Percentiles rank a stretch among this genome's conserved stretches.
These are phyloP conservation scores for Cremastinae sp. DNA, from an alignment of 2,888 invertebrate genomes.

Conservation along the genomic window DNA sequence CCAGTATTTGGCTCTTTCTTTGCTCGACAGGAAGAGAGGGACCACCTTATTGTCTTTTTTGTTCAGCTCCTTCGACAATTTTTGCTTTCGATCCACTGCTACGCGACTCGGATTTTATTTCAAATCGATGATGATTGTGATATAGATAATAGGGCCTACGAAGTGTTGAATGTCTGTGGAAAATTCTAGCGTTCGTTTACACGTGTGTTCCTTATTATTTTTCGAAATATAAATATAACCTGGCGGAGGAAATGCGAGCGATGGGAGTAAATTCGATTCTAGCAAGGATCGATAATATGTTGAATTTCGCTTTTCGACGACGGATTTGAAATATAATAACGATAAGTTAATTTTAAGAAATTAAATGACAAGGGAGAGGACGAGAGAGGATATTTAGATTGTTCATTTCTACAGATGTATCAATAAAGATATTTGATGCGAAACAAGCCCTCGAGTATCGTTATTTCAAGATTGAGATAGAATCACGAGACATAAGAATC, in stretches of 20 bases:
- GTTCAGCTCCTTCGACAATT: not conserved
- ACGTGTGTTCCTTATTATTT: slow-evolving; percentile 17
- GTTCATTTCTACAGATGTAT: slow-evolving; percentile 62
- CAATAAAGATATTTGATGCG: slow-evolving; percentile 58
- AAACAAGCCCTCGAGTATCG: not conserved
- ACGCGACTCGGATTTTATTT: slow-evolving; percentile 35
- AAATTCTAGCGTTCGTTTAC: slow-evolving; percentile 36
- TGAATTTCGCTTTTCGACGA: slow-evolving; percentile 28
- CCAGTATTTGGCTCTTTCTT: slow-evolving; percentile 11
- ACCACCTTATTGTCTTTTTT: slow-evolving; percentile 49
- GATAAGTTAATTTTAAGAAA: slow-evolving; percentile 44
- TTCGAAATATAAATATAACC: slow-evolving; percentile 1
- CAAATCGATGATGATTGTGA: slow-evolving; percentile 59
- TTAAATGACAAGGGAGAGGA: slow-evolving; percentile 23
- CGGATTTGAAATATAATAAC: slow-evolving; percentile 45
- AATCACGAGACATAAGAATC: not conserved
- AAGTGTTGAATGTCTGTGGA: slow-evolving; percentile 50
- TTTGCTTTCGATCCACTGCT: not conserved
- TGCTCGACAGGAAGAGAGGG: slow-evolving; percentile 47
- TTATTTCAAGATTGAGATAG: not conserved
- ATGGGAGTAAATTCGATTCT: slow-evolving; percentile 6
- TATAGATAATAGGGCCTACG: slow-evolving; percentile 47
- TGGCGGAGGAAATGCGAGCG: not conserved
- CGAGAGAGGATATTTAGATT: slow-evolving; percentile 48
- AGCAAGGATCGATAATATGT: slow-evolving; percentile 11